phyloP scores from a whole-genome alignment of 2,888 invertebrate species.

The Xestoiulus laeticollis region DNA sequence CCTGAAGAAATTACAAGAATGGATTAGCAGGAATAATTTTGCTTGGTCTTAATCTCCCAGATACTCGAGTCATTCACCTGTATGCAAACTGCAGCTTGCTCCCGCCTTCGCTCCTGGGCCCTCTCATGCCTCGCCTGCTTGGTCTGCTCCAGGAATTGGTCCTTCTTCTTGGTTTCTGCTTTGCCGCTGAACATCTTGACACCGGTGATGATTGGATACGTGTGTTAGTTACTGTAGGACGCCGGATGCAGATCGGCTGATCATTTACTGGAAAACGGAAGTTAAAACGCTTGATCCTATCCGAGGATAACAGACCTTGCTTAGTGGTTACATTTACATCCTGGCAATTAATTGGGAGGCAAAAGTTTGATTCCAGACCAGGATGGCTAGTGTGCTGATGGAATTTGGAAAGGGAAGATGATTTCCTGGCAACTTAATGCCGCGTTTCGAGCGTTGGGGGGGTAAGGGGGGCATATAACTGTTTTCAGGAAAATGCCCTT shows the following conservation, averaged over 20 bases:
- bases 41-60: background rate
- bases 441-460: too few species aligned
- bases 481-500: too few species aligned
- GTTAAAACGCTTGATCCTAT: background rate
- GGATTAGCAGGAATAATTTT: background rate
- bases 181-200: conserved; percentile 41
- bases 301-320: too few species aligned
- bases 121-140: conserved; percentile 91
- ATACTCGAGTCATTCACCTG: conserved; percentile 68
- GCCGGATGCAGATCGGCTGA: background rate
- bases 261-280: background rate
- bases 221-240: background rate
- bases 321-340: too few species aligned
- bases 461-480: too few species aligned
- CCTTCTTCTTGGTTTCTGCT: conserved; percentile 67
- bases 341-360: too few species aligned
- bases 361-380: too few species aligned
- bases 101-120: conserved; percentile 82
- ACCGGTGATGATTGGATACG: background rate
- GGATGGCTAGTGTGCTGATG: too few species aligned
- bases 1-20: conserved; percentile 58
- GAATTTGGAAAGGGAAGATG: too few species aligned
- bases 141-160: conserved; percentile 85
- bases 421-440: too few species aligned
- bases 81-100: conserved; percentile 77